These are phyloP conservation scores for Mionectes macconnelli DNA, from an alignment of 2,113 vertebrate genomes.

Conservation along the genomic window DNA sequence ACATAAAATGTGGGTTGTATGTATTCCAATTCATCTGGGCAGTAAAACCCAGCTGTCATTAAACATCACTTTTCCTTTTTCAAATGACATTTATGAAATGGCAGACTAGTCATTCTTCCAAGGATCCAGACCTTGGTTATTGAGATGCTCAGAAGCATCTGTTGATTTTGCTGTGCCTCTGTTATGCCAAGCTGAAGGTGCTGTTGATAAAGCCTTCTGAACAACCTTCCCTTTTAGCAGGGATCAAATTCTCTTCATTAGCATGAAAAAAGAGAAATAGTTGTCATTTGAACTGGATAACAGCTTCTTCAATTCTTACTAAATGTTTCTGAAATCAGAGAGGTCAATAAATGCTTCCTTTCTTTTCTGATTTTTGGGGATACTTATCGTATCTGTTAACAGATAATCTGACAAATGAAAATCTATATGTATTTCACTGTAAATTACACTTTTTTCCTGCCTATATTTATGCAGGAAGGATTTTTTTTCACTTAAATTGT, in stretches of 20 bases:
- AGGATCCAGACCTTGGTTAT: neutral
- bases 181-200: conserved; percentile 19
- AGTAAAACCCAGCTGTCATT: conserved; percentile 19
- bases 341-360: neutral
- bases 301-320: neutral
- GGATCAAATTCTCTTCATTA: conserved; percentile 13
- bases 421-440: neutral
- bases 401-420: neutral
- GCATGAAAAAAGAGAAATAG: conserved; percentile 11
- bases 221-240: neutral
- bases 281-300: neutral
- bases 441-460: neutral
- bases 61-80: neutral
- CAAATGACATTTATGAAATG: conserved; percentile 15
- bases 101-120: conserved; percentile 1
- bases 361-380: neutral
- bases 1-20: neutral
- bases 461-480: neutral
- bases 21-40: neutral
- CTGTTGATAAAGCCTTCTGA: neutral
- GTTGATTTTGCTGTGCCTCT: conserved; percentile 27
- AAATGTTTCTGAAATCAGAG: neutral
- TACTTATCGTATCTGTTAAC: neutral
- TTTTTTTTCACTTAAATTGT: neutral
- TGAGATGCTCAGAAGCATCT: conserved; percentile 27